phyloP scores from a whole-genome alignment of 1,140 invertebrate species.

The Bradysia coprophila region DNA sequence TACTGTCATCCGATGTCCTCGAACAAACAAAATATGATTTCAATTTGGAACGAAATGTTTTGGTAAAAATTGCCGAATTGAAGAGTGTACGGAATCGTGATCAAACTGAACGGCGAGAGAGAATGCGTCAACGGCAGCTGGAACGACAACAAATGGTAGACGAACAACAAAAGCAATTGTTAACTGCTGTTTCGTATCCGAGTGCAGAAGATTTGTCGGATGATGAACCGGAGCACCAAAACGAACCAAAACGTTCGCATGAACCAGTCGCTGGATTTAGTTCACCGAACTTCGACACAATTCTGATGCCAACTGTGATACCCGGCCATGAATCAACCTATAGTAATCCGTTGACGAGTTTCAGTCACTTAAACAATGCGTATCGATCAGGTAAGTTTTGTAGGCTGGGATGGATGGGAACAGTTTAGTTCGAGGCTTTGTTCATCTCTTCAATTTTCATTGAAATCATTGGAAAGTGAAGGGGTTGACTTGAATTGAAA shows the following conservation, averaged over 20 bases:
- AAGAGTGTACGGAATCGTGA: constrained; percentile 37
- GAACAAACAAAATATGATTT: constrained; percentile 42
- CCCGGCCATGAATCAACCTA: background rate
- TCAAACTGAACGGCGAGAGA: constrained; percentile 31
- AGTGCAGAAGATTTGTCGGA: constrained; percentile 24
- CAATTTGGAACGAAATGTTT: constrained; percentile 44
- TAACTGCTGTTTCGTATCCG: constrained; percentile 34
- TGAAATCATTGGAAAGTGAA: too few relatives aligned
- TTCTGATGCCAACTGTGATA: constrained; percentile 4
- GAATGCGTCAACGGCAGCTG: constrained; percentile 31
- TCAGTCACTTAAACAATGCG: background rate
- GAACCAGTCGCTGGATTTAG: constrained; percentile 1
- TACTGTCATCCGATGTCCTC: constrained; percentile 27
- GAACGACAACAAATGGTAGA: constrained; percentile 30
- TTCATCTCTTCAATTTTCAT: too few relatives aligned
- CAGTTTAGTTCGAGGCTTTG: too few relatives aligned
- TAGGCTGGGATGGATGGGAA: too few relatives aligned
- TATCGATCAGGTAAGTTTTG: too few relatives aligned
- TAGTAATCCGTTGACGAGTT: background rate
- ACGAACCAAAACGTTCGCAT: background rate
- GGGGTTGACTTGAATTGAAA: too few relatives aligned
- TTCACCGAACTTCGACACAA: constrained; percentile 5
- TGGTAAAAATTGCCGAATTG: constrained; percentile 48
- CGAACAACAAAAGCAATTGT: constrained; percentile 30
- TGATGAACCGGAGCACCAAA: constrained; percentile 5